These are phyloP conservation scores for Chamaea fasciata DNA, from an alignment of 2,113 vertebrate genomes.

Conservation along the genomic window DNA sequence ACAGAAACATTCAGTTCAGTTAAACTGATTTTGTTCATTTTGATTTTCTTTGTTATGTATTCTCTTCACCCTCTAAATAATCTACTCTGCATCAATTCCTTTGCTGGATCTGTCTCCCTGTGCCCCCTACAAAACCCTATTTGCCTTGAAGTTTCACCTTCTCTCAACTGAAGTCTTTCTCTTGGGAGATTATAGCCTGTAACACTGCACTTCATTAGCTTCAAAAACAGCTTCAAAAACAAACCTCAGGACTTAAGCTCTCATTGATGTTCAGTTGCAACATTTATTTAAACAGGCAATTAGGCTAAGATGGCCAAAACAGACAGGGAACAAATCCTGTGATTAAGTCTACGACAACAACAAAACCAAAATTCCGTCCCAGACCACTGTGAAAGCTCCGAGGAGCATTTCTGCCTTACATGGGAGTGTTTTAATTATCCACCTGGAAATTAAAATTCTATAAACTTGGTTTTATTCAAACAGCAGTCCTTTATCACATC, in stretches of 20 bases:
- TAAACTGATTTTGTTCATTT: neutral
- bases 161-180: neutral
- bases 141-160: neutral
- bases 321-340: neutral
- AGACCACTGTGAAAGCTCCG: neutral
- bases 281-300: neutral
- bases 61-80: neutral
- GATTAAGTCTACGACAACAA: neutral
- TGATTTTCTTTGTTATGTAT: neutral
- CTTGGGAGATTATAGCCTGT: neutral
- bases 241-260: neutral
- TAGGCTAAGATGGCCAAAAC: neutral
- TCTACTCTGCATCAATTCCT: neutral
- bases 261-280: neutral
- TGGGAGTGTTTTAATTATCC: neutral
- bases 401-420: neutral
- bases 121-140: neutral
- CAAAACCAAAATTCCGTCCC: neutral
- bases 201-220: neutral
- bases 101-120: neutral
- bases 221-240: neutral
- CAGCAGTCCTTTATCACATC: neutral
- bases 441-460: constrained; percentile 16
- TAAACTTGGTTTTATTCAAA: neutral
- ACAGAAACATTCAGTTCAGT: neutral